Conservation (phyloP, 2,888 invertebrate species). For the Eledone cirrhosa region DNA sequence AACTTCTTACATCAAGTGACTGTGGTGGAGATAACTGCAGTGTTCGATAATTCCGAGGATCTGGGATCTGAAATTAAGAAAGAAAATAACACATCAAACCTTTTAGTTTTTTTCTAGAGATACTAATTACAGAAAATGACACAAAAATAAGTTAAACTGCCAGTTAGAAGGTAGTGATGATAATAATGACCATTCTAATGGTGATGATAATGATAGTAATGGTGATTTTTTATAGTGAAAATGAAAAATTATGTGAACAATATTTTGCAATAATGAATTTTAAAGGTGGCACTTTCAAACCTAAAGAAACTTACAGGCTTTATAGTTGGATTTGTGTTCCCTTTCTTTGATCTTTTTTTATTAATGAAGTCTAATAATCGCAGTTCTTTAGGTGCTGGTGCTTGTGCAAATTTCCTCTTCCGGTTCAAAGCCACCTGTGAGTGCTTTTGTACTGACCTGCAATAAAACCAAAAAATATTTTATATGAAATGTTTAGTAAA, state of each 20-base stretch:
- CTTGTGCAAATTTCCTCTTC: conserved; percentile 86
- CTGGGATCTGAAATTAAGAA: conserved; percentile 69
- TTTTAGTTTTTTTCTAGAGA: too few relatives aligned
- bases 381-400: conserved; percentile 81
- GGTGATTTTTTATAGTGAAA: too few relatives aligned
- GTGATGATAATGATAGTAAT: too few relatives aligned
- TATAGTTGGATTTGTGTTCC: not conserved
- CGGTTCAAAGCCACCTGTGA: conserved; percentile 80
- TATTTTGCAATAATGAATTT: too few relatives aligned
- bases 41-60: conserved; percentile 59
- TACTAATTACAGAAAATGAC: too few relatives aligned
- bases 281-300: too few relatives aligned
- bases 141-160: not conserved
- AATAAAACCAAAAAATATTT: conserved; percentile 20
- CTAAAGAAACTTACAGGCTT: conserved; percentile 21
- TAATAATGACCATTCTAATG: too few relatives aligned
- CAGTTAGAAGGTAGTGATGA: too few relatives aligned
- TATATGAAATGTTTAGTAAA: not conserved
- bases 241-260: too few relatives aligned
- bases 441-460: conserved; percentile 60
- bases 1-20: conserved; percentile 50
- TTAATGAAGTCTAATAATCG: conserved; percentile 76
- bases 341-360: conserved; percentile 49
- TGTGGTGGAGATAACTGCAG: conserved; percentile 54
- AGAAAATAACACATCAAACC: conserved; percentile 12